phyloP scores from a whole-genome alignment of 2,888 invertebrate species.

The Protodeltote pygarga region DNA sequence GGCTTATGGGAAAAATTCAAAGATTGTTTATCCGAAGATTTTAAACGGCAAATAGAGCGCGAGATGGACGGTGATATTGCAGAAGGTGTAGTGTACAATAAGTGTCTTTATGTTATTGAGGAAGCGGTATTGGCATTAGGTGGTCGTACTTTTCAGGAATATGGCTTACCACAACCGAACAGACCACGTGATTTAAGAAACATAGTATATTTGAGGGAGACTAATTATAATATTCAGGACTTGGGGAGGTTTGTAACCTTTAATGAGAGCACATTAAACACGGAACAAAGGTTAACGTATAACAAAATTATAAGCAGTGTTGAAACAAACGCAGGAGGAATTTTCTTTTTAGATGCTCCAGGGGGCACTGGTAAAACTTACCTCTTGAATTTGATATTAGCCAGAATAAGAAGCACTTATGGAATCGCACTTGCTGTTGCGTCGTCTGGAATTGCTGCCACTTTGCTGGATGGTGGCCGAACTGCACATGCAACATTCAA shows the following conservation, averaged over 20 bases:
- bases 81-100: conserved; percentile 25
- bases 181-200: conserved; percentile 4
- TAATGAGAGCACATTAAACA: conserved; percentile 29
- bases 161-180: conserved; percentile 33
- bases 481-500: too few relatives aligned
- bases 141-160: conserved; percentile 26
- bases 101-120: conserved; percentile 22
- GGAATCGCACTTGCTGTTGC: conserved; percentile 26
- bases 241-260: conserved; percentile 18
- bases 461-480: too few relatives aligned
- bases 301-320: conserved; percentile 10
- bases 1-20: conserved; percentile 45
- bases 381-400: conserved; percentile 41
- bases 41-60: conserved; percentile 22
- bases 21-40: conserved; percentile 33
- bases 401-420: conserved; percentile 28
- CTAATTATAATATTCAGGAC: conserved; percentile 25
- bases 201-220: conserved; percentile 10
- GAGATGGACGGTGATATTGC: conserved; percentile 5
- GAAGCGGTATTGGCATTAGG: conserved; percentile 29
- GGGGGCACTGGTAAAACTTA: conserved; percentile 61
- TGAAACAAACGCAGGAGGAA: conserved; percentile 11
- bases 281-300: conserved; percentile 27
- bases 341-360: conserved; percentile 36
- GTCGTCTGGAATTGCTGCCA: too few relatives aligned